Evolutionary conservation across 2,797 vertebrate genomes (phyloP), one percentile per base, ranked within the genome.

Genomic region (Crenichthys baileyi): DNA sequence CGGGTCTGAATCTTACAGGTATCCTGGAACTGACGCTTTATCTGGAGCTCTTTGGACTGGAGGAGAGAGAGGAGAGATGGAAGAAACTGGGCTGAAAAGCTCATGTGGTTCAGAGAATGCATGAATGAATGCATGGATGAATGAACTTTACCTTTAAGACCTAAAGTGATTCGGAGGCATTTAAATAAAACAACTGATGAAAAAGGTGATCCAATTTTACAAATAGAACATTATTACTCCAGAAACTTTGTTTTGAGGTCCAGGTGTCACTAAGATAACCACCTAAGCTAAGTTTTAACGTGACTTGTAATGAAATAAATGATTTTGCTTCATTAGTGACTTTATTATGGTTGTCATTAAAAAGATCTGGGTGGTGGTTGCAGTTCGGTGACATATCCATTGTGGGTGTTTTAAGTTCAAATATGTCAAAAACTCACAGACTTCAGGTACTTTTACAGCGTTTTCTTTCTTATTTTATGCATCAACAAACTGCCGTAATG

Each of bases 11-110:
- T 98, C 95, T 98, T 98, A 82, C 97, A 98, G 67, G 97, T 98
- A 95, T 98, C 97, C 95, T 98, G 97, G 96, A 98, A 98, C 96
- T 98, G 97, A 77, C 97, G 97, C 94, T 98, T 98, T 81, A 98
- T 98, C 96, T 98, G 97, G 88, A 98, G 96, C 95, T 98, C 97
- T 95, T 98, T 98, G 83, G 97, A 97, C 97, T 98, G 92, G 58
- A 87, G 85, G 84, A 84, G 82, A 93, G 81, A 91, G 78, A 85
- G 83, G 80, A 88, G 79, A 93, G 73, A 85, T 74, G 78, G 79
- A 88, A 58, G 80, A 84, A 86, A 83, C 89, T 86, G 82, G 89
- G 86, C 93, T 53, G 72, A 90, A 88, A 90, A 20, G 81, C 89
- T 83, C 86, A 79, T 56, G 70, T 24, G 79, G 36, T 63, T 70